Evolutionary conservation across 2,113 vertebrate species (phyloP).

Genomic region (Phyllopteryx taeniolatus): DNA sequence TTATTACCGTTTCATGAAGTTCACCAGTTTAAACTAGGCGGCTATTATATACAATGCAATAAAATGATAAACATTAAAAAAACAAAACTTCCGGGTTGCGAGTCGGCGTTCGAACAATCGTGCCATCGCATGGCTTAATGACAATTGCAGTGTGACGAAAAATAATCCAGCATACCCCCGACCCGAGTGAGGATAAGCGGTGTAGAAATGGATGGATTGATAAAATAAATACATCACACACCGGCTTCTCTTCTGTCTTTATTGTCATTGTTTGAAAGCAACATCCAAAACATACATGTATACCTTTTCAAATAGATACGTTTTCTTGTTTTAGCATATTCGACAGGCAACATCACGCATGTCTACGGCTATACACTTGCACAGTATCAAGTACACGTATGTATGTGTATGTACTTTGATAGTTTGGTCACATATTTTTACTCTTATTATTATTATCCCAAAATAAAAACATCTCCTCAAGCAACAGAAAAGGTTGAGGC

Average conservation of each 20-base stretch:
- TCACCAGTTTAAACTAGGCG: neutral
- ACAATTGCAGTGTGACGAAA: slow-evolving; percentile 14
- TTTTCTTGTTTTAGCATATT: slow-evolving; percentile 42
- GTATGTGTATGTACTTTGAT: slow-evolving; percentile 44
- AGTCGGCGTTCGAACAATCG: neutral
- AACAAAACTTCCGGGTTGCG: neutral
- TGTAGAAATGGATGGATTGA: too few species aligned
- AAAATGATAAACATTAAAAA: neutral
- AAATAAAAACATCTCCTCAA: slow-evolving; percentile 67
- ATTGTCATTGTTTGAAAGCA: slow-evolving; percentile 61
- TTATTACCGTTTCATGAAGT: neutral
- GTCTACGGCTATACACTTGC: slow-evolving; percentile 52
- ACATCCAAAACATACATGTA: slow-evolving; percentile 68
- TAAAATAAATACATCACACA: neutral
- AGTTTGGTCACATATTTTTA: slow-evolving; percentile 65
- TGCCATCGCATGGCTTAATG: neutral
- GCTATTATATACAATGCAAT: neutral
- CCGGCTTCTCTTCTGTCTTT: slow-evolving; percentile 33
- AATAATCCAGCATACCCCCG: neutral
- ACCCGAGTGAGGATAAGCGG: too few species aligned
- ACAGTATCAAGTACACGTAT: slow-evolving; percentile 50
- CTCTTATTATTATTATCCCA: slow-evolving; percentile 57
- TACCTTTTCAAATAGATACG: slow-evolving; percentile 33
- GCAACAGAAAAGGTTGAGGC: slow-evolving; percentile 50
- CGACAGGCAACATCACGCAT: slow-evolving; percentile 59